Evolutionary conservation across 2,113 vertebrate genomes (phyloP), one percentile per base, ranked within the genome.

Genomic region (Porphyrio hochstetteri): DNA sequence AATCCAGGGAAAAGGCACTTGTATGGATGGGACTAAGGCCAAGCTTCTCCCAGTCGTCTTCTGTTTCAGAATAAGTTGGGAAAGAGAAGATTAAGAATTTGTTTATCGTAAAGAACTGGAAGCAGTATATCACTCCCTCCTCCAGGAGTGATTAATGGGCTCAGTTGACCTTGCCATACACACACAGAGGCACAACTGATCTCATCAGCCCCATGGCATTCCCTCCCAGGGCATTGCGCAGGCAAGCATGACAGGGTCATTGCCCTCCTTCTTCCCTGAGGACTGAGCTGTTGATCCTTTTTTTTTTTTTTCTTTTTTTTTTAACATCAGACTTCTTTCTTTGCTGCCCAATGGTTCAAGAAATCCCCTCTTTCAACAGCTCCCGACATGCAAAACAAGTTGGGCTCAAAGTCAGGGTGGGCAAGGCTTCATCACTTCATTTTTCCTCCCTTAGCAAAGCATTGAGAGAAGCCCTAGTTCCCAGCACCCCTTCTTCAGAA

Each of bases 121-220:
- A 95, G 81, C 35, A 87, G 67, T 95, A 69, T 53, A 91, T 95
- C 89, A 87, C 44, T 92, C 61, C 29, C 68, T 86, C 31, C n/a
- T 29, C 6, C 24, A 40, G 61, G 12, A 55, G 48, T 31, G 86
- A 86, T 79, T 64, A 50, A 92, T 28, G 35, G 38, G 29, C 24
- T 59, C 7, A 16, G 27, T 48, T 93, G 89, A 89, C 95, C 95
- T 40, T 76, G 77, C 86, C 35, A 13, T 75, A 44, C 7, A 8
- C 20, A 13, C 19, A 5, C 0, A 9, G 4, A 67, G 38, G 72
- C 33, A 13, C 5, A 33, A 50, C 48, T 69, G 87, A 95, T 92
- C 36, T 86, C 69, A 86, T 75, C 42, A 46, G 28, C 29, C 44
- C 53, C 2, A 0, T 1, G 0, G 74, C 74, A 61, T 15, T 8